Base-by-base conservation (phyloP, 2,888 invertebrate genomes). In the Dusona sp. region DNA sequence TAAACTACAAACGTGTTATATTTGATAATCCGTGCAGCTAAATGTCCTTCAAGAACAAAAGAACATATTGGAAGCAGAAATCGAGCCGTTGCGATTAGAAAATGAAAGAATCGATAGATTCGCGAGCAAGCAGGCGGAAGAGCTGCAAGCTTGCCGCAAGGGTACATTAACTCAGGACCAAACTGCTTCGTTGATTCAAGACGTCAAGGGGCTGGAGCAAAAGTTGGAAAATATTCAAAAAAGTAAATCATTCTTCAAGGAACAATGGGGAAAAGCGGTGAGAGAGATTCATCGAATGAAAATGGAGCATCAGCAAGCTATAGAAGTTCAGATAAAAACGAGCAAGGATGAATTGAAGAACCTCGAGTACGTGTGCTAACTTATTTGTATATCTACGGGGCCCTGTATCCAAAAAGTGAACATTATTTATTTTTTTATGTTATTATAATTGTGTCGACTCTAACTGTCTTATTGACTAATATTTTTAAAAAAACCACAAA, bases 161-260 rank as follows among this genome's bases (percentile, higher is more conserved):
- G 95, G 95, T 0, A 95, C 96, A 33, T 91, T 96, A 64, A 96
- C 96, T 0, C 96, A 96, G 88, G 96, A 97, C 88, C 96, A 97
- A 94, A 96, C 97, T 0, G 95, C 96, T 0, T 95, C 95, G 77
- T 94, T 97, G 6, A 94, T 97, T 74, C 96, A 96, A 83, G 97
- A 97, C 92, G 92, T 97, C 92, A 95, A 95, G 79, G 94, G 94
- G 73, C 91, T 97, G 16, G 96, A 97, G 90, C 96, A 96, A 91
- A 96, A 97, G 90, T 94, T 96, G 72, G 95, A 95, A 85, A 95
- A 95, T 81, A 95, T 96, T 3, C 95, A 96, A 80, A 96, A 96
- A 82, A 96, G 96, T 54, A 97, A 97, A 92, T 94, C 95, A 19
- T 97, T 96, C 92, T 97, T 97, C 94, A 97, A 97, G 91, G 96